Evolutionary conservation across 2,797 vertebrate species (phyloP), one percentile per base, ranked within the genome.

Genomic region (Pogoniulus pusillus): DNA sequence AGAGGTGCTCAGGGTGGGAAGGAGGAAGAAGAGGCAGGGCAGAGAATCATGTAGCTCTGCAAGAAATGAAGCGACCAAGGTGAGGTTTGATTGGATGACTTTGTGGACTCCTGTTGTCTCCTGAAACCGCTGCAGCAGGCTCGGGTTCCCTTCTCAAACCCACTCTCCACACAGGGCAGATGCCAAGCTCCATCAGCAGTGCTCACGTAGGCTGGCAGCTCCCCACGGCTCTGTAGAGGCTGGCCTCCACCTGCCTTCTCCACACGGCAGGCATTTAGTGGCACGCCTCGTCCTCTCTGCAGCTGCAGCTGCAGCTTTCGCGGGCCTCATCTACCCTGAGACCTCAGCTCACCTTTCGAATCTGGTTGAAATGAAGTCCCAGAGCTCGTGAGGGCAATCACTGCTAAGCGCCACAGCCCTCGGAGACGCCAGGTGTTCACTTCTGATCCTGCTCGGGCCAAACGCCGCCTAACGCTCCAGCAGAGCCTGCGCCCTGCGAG

Each of bases 171-270:
- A 45, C 2, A 55, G 72, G 72, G 75, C 84, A 80, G 41, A 7
- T 49, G 41, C 39, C 71, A 6, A 18, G 65, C 62, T 91, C 82
- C 70, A n/a, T 91, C 86, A 86, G 23, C 87, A 65, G 34, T 18
- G 41, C 55, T 4, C 23, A 82, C 82, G 86, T 17, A 54, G 87
- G 57, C 81, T 90, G 91, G 83, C 2, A 0, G 91, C 83, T 91
- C 85, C 49, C 86, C 68, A 27, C 27, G 2, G 0, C 93, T 71
- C 91, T n/a, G n/a, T n/a, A n/a, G n/a, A n/a, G n/a, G n/a, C n/a
- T n/a, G n/a, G n/a, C n/a, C n/a, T 84, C 90, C 93, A 93, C 94
- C 94, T 96, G 94, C 91, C 90, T 85, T 71, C 22, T 65, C 88
- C 90, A 82, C 45, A 55, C 78, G 2, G 1, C 88, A 16, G 81